Base-by-base conservation (phyloP, 2,888 invertebrate genomes). In the Drosophila antonietae region DNA sequence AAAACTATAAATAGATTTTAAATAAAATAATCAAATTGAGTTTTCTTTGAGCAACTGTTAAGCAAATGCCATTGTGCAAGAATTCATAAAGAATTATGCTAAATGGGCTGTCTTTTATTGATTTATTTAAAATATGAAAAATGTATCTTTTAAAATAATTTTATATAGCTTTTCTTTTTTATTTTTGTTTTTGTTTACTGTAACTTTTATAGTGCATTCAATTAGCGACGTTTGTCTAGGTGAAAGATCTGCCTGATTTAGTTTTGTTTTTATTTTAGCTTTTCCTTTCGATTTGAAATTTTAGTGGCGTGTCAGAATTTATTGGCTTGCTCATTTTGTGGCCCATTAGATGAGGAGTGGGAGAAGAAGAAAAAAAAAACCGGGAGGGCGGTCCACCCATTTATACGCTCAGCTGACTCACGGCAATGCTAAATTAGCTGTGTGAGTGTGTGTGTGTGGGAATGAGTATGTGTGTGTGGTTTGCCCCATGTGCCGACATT, bases 231-330 rank as follows among this genome's bases (percentile, higher is more conserved):
- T 37, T 53, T 35, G 37, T 37, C 14, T 9, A 15, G 23, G 15
- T 1, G 18, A 10, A 20, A 53, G 37, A 37, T 20, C 35, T 52
- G 15, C 35, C 35, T 14, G 28, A 28, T 55, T 28, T 28, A 12
- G 12, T 55, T 55, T 41, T 12, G 28, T 55, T 35, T 55, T 41
- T 12, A 28, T 43, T 52, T 41, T 35, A 47, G 49, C 37, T 57
- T 75, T 82, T 70, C 62, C 39, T 53, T 53, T 53, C 53, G n/a
- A 53, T 53, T 23, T 14, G 18, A 51, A 73, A 69, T 73, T 81
- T 83, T 83, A 73, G 81, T 89, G 70, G 89, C 89, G 84, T 85
- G 84, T 79, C 82, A 75, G 82, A 81, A 89, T 85, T 89, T 89
- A 85, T 85, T 85, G 89, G 89, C 81, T 15, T 39, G 62, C 68